phyloP scores from a whole-genome alignment of 2,113 vertebrate species.

The Phocoena phocoena region DNA sequence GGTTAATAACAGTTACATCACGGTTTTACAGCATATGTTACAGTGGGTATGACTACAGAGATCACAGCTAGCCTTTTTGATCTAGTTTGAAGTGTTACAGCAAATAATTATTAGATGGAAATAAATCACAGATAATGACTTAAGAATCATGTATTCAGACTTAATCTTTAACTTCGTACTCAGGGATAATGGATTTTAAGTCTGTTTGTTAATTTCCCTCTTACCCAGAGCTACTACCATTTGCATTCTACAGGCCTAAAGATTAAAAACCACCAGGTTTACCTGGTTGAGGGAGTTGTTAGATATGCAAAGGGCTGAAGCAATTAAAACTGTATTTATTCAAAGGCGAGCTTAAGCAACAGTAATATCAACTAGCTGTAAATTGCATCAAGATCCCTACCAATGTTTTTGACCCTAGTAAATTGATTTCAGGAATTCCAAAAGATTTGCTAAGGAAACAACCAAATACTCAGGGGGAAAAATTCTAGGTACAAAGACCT shows the following conservation, averaged over 20 bases:
- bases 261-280: not conserved
- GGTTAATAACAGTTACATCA: not conserved
- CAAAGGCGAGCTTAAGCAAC: not conserved
- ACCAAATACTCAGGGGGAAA: not conserved
- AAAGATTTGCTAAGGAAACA: not conserved
- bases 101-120: not conserved
- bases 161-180: not conserved
- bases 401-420: not conserved
- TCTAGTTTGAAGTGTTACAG: not conserved
- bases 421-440: not conserved
- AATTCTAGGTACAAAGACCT: not conserved
- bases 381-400: not conserved
- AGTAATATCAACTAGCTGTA: not conserved
- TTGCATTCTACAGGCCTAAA: not conserved
- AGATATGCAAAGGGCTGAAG: not conserved
- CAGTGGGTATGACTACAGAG: accelerated
- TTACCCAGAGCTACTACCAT: not conserved
- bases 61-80: not conserved
- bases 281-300: not conserved
- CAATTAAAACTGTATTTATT: not conserved
- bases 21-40: not conserved
- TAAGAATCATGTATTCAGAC: not conserved
- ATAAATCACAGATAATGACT: not conserved
- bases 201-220: not conserved
- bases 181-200: not conserved